Evolutionary conservation across 2,888 invertebrate species (phyloP).

Genomic region (Caprella mutica): DNA sequence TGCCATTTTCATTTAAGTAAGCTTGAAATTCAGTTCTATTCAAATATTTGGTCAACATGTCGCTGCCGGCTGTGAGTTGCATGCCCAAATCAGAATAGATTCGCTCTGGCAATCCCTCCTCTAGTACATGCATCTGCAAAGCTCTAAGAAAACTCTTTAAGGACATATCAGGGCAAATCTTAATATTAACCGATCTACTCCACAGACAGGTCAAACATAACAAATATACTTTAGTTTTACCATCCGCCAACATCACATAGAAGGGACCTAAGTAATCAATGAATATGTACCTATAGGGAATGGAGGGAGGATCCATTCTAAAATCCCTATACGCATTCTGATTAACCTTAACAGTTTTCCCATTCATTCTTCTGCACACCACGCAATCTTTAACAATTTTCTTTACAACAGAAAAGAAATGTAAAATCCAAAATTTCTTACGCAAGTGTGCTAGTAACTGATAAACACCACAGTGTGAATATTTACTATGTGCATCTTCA

Average conservation of each 20-base stretch:
- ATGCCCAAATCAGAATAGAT: conserved; percentile 1
- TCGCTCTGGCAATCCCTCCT: neutral
- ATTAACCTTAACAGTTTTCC: neutral
- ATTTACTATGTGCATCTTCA: neutral
- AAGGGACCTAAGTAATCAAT: neutral
- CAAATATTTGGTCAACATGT: neutral
- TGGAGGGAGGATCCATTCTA: neutral
- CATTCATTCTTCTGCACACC: neutral
- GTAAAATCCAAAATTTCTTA: neutral
- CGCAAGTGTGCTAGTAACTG: neutral
- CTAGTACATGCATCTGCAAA: neutral
- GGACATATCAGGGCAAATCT: neutral
- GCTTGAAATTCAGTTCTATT: neutral
- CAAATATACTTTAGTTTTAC: neutral
- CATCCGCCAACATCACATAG: neutral
- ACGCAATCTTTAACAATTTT: neutral
- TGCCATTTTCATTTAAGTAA: conserved; percentile 5
- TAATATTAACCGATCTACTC: conserved; percentile 6
- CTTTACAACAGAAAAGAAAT: neutral
- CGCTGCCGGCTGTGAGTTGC: neutral
- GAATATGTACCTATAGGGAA: neutral
- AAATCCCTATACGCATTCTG: neutral
- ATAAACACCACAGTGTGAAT: neutral
- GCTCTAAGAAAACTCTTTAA: conserved; percentile 2
- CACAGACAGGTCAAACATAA: conserved; percentile 8